Base-by-base conservation (phyloP, 2,888 invertebrate species). In the Drosophila neonasuta region DNA sequence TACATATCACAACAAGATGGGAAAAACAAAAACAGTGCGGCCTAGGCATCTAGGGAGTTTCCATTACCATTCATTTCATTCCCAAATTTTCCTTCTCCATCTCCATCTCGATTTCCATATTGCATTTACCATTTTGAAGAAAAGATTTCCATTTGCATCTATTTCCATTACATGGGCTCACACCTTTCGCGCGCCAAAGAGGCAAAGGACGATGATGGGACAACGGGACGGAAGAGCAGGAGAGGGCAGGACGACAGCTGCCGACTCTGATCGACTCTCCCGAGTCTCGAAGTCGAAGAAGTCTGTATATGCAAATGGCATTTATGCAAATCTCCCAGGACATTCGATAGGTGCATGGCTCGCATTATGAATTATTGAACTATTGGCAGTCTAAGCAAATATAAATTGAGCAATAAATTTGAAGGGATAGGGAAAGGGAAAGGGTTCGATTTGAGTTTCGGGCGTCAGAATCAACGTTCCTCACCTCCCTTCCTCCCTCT, bases 341-440 rank as follows among this genome's bases (percentile, higher is more conserved):
- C 70, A 80, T 56, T 65, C 56, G 80, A 84, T 80, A 74, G 68
- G 11, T 29, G 17, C 2, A 11, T 41, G 10, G 36, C 13, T 8
- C 9, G 34, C 52, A 52, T 77, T 81, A 75, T 81, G 82, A 81
- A 71, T 81, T 81, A 81, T 81, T 81, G 80, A 81, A 79, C 85
- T 81, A 81, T 81, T 84, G 80, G 71, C 85, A 84, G 85, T 81
- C 85, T 84, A 84, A 81, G 85, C 82, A 85, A 82, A 85, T 74
- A 82, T 85, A 80, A 85, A 82, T 82, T 82, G 83, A 82, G 78
- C 80, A 80, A 82, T 82, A 80, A 78, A 85, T 82, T 71, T 44
- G 17, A 20, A 20, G 20, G 20, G 42, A 42, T 57, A 62, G 13
- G 13, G 15, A 15, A 15, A 15, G 50, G 41, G 50, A 45, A 55